phyloP scores from a whole-genome alignment of 2,888 invertebrate species.

The Lasius platythorax region DNA sequence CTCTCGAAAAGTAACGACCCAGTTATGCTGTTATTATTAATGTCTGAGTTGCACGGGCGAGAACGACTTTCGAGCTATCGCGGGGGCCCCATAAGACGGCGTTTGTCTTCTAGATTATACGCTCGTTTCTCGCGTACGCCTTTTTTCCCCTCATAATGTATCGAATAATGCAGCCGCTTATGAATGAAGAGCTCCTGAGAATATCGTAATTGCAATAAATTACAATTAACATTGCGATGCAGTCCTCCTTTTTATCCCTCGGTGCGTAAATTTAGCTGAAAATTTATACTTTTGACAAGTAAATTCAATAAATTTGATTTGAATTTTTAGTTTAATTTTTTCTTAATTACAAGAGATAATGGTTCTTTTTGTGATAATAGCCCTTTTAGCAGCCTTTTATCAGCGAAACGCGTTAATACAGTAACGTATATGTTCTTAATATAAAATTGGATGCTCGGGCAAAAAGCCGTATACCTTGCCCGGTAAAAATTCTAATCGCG shows the following conservation, averaged over 20 bases:
- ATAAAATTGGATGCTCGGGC: background rate
- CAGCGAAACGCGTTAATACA: constrained; percentile 15
- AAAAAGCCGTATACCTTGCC: background rate
- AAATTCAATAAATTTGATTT: constrained; percentile 21
- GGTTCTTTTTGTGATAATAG: background rate
- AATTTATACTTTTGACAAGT: background rate
- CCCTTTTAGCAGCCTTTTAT: constrained; percentile 17
- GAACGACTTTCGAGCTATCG: constrained; percentile 55
- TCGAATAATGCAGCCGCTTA: constrained; percentile 37
- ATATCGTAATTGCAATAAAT: constrained; percentile 25
- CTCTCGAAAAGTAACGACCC: constrained; percentile 51
- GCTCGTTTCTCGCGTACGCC: constrained; percentile 41
- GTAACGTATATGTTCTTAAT: constrained; percentile 2
- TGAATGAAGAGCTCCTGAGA: constrained; percentile 24
- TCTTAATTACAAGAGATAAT: constrained; percentile 19
- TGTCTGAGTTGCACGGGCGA: constrained; percentile 55
- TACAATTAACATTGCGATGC: constrained; percentile 18
- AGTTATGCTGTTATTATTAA: constrained; percentile 59
- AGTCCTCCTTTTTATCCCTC: background rate
- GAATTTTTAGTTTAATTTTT: background rate
- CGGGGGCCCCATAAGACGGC: constrained; percentile 33
- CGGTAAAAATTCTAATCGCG: constrained; percentile 45
- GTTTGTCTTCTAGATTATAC: constrained; percentile 55
- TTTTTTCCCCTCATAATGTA: background rate
- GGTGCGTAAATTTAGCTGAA: background rate